A percentile compares a stretch with the other conserved stretches of the same genome.
phyloP scores from a whole-genome alignment of 2,113 vertebrate species.

The Esox niger region DNA sequence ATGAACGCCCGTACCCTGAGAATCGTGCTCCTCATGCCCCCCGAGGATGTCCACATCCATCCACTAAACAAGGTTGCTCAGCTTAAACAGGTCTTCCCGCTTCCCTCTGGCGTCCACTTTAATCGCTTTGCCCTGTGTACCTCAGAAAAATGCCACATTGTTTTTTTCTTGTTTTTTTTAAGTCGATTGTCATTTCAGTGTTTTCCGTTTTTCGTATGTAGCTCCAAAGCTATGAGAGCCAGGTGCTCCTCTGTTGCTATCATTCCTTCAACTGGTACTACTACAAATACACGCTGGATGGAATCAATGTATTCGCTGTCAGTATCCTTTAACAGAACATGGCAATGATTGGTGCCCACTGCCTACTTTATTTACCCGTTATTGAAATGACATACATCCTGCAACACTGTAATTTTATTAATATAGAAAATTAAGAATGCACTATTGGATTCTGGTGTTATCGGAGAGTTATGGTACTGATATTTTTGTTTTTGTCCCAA shows the following conservation, averaged over 20 bases:
- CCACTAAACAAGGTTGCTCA: slow-evolving; percentile 53
- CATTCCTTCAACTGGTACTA: slow-evolving; percentile 77
- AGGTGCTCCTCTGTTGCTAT: slow-evolving; percentile 75
- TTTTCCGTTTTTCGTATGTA: slow-evolving; percentile 29
- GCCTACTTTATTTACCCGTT: too few relatives aligned
- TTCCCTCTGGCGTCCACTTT: not conserved
- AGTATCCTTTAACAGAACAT: slow-evolving; percentile 75
- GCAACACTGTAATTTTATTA: too few relatives aligned
- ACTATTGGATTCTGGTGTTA: too few relatives aligned
- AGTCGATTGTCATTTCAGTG: too few relatives aligned
- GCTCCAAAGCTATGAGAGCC: slow-evolving; percentile 51
- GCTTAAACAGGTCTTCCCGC: not conserved
- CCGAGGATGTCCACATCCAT: slow-evolving; percentile 57
- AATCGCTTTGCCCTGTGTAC: not conserved
- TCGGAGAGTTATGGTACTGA: too few relatives aligned
- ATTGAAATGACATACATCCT: too few relatives aligned
- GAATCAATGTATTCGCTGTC: slow-evolving; percentile 79
- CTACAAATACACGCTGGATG: slow-evolving; percentile 78
- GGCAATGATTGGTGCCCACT: too few relatives aligned
- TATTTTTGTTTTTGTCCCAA: too few relatives aligned
- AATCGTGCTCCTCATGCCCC: slow-evolving; percentile 71
- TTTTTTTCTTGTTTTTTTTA: not conserved
- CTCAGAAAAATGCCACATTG: not conserved
- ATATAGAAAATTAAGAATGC: too few relatives aligned
- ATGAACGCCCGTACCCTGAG: slow-evolving; percentile 65